These are phyloP conservation scores for Porites cylindrica DNA, from an alignment of 92 coral and sea anemone genomes.

Conservation along the genomic window DNA sequence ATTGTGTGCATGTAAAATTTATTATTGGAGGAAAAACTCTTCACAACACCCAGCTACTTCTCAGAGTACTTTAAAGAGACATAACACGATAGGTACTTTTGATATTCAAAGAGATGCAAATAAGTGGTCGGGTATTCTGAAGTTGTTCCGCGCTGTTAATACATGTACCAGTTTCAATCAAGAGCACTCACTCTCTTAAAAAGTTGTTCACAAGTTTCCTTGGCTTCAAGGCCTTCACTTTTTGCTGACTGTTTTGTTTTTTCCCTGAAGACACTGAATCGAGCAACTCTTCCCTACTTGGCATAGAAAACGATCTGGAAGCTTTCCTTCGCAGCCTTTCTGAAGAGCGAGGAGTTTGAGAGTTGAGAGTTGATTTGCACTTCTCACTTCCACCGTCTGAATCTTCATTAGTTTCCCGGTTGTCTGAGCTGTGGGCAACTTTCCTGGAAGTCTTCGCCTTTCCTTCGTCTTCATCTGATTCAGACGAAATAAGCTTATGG, in stretches of 20 bases:
- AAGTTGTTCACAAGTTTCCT: slow-evolving; percentile 83
- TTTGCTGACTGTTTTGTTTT: slow-evolving; percentile 12
- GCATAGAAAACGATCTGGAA: slow-evolving; percentile 60
- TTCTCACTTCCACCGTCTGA: background rate
- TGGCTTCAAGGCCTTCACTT: slow-evolving; percentile 59
- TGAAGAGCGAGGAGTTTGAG: slow-evolving; percentile 82
- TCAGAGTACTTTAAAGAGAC: too few species aligned
- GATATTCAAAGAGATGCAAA: too few species aligned
- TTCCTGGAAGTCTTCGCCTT: background rate
- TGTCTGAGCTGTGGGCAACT: background rate
- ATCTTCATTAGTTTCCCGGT: background rate
- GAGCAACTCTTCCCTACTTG: slow-evolving; percentile 73
- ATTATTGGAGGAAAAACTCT: too few species aligned
- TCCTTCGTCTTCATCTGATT: slow-evolving; percentile 19
- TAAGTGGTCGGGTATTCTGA: too few species aligned
- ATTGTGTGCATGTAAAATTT: too few species aligned
- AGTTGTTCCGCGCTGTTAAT: too few species aligned
- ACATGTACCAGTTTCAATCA: background rate
- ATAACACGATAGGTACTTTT: too few species aligned
- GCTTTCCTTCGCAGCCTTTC: slow-evolving; percentile 71
- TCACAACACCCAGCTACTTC: too few species aligned
- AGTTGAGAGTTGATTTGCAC: slow-evolving; percentile 22
- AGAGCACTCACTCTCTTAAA: slow-evolving; percentile 83
- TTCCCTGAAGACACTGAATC: slow-evolving; percentile 61
- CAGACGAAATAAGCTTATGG: slow-evolving; percentile 14